These are phyloP conservation scores for Philaenus spumarius DNA, from an alignment of 1,140 invertebrate species.

Conservation along the genomic window DNA sequence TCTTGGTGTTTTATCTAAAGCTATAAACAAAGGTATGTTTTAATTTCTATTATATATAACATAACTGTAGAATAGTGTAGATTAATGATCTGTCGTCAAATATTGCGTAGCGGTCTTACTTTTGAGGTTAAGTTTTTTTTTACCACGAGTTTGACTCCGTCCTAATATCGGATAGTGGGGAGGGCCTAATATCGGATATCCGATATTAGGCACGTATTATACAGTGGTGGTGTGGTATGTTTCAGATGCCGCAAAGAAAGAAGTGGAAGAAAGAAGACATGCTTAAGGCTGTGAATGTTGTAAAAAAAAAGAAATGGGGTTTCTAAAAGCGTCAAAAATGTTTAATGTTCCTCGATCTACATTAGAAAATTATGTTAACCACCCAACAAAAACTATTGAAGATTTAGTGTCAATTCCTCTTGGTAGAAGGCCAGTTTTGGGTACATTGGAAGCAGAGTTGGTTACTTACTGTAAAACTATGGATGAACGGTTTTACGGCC, in stretches of 20 bases:
- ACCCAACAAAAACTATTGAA: background rate
- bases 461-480: background rate
- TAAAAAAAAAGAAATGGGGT: conserved; percentile 23
- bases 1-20: no score
- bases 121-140: no score
- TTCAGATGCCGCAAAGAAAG: background rate
- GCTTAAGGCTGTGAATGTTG: conserved; percentile 20
- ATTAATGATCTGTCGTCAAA: no score
- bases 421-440: background rate
- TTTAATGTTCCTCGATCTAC: conserved; percentile 31
- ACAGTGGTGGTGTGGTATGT: background rate
- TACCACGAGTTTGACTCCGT: no score
- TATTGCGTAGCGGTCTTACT: no score
- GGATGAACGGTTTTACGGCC: conserved; percentile 2
- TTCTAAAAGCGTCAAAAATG: conserved; percentile 25
- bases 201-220: no score
- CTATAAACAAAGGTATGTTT: no score
- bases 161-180: no score
- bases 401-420: conserved; percentile 12
- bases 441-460: background rate
- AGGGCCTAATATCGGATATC: no score
- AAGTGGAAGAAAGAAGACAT: conserved; percentile 5
- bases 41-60: no score
- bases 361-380: conserved; percentile 10
- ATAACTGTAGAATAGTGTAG: no score